These are phyloP conservation scores for Melipona quadrifasciata DNA, from an alignment of 1,140 invertebrate species.

Conservation along the genomic window DNA sequence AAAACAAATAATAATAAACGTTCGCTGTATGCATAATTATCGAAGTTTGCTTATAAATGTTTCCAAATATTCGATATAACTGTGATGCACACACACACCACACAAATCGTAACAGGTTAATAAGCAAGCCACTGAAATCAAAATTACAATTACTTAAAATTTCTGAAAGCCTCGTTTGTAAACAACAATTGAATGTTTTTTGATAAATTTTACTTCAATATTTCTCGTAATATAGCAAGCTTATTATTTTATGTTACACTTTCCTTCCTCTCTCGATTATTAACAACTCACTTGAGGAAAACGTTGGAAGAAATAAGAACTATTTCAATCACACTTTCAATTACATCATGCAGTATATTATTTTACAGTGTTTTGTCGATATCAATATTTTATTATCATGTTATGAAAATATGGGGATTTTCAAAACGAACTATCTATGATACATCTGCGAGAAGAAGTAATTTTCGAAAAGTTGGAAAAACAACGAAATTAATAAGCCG, in stretches of 20 bases:
- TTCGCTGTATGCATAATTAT: conserved; percentile 1
- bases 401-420: too few relatives aligned
- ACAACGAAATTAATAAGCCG: too few relatives aligned
- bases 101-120: background rate
- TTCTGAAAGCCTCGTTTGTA: background rate
- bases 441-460: too few relatives aligned
- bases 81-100: background rate
- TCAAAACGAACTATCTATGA: too few relatives aligned
- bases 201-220: background rate
- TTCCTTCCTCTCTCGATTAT: background rate
- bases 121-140: background rate
- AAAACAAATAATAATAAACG: conserved; percentile 2
- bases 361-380: too few relatives aligned
- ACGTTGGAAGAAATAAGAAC: too few relatives aligned
- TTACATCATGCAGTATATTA: too few relatives aligned
- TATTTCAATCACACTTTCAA: too few relatives aligned
- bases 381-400: too few relatives aligned
- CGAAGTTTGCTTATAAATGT: background rate
- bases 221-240: too few relatives aligned
- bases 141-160: background rate
- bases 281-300: too few relatives aligned
- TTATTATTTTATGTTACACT: background rate
- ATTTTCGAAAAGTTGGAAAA: too few relatives aligned
- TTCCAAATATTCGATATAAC: background rate
- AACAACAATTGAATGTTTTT: background rate